A percentile compares a stretch with the other conserved stretches of the same genome.
phyloP scores from a whole-genome alignment of 2,113 vertebrate species.

The Psophia crepitans region DNA sequence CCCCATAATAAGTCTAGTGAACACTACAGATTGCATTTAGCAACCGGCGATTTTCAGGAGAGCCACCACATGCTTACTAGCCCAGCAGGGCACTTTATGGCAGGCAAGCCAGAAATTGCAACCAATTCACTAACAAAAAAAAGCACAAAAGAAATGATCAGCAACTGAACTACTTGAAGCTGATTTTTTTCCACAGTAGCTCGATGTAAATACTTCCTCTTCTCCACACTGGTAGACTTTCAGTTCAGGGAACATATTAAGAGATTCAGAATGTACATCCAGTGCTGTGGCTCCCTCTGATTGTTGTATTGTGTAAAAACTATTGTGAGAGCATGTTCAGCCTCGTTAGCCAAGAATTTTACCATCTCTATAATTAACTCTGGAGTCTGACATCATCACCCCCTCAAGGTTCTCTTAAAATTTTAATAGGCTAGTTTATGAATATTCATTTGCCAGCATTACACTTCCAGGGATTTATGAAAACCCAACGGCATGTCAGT shows the following conservation, averaged over 20 bases:
- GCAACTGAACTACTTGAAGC: not conserved
- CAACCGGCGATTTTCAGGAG: not conserved
- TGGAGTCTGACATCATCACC: conserved; percentile 33
- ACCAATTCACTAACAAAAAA: not conserved
- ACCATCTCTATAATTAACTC: conserved; percentile 22
- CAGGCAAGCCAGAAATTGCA: not conserved
- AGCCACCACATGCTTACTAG: not conserved
- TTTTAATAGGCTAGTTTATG: conserved; percentile 35
- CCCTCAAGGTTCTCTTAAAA: conserved; percentile 32
- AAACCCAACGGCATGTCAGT: not conserved
- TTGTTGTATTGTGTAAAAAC: not conserved
- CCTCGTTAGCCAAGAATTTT: not conserved
- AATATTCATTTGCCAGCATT: conserved; percentile 41
- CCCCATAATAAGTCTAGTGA: not conserved
- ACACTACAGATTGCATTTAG: not conserved
- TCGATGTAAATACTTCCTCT: not conserved
- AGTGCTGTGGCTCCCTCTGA: not conserved
- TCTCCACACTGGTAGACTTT: not conserved
- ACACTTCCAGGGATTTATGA: conserved; percentile 31
- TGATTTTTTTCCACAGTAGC: not conserved
- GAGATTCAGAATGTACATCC: not conserved
- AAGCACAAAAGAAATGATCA: not conserved
- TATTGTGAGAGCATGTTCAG: not conserved
- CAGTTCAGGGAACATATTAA: not conserved
- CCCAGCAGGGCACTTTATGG: not conserved